Base-by-base conservation (phyloP, 2,888 invertebrate species). In the Ametastegia equiseti region DNA sequence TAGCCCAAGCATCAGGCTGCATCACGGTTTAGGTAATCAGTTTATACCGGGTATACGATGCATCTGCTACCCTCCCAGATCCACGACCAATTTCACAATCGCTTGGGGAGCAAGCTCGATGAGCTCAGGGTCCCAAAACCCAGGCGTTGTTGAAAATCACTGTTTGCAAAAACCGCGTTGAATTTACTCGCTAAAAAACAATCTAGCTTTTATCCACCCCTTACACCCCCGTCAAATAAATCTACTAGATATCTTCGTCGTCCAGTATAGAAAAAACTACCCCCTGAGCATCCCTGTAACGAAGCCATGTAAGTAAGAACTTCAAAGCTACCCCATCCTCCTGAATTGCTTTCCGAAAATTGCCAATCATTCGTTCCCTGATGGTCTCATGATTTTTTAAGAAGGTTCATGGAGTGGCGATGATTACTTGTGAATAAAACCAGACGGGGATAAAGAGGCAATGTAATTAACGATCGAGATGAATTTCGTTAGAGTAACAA, bases 1-100 rank as follows among this genome's bases (percentile, higher is more conserved):
- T 89, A 87, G 87, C 89, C 88, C 85, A 84, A 85, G 86, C 87
- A 87, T 89, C 88, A 86, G 86, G 85, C 84, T 80, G 83, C 85
- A 86, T 87, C 85, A 86, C 84, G 86, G 87, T 87, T 83, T 84
- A 85, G 86, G 85, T 88, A 88, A 87, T 88, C 87, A 86, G 87
- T 88, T 88, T 88, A 88, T 86, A 86, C 83, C 86, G 82, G 84
- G 86, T 63, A 86, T 86, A 87, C 85, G 80, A 81, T 87, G 87
- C 87, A 88, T 87, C 87, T 86, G 85, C 85, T 86, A 85, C 83
- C 84, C 84, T 82, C 83, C 77, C 81, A 77, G 39, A 63, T 63
- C 78, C 78, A 63, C 60, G 78, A 63, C 60, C 63, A 63, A 78
- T 78, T 63, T 78, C 78, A 78, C 78, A 63, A 78, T 78, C 78